Conservation (phyloP, 92 coral and sea anemone genomes). For the Heliopora coerulea region DNA sequence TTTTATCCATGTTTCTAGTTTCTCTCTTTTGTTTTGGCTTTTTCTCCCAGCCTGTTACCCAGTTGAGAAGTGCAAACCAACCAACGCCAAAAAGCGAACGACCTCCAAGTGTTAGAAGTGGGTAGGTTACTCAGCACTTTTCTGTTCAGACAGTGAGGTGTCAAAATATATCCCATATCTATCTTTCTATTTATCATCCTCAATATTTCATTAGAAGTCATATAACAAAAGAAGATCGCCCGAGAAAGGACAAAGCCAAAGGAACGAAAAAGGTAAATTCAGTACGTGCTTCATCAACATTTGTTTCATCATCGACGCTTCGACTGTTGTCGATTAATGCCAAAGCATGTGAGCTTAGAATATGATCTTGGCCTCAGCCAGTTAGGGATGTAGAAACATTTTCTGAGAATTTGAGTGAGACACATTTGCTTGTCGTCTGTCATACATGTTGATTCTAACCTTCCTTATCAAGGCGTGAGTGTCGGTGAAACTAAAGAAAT, state of each 20-base stretch:
- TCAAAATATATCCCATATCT: too few species aligned
- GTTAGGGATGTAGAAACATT: too few species aligned
- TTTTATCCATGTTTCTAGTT: neutral
- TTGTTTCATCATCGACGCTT: neutral
- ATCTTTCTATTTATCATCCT: too few species aligned
- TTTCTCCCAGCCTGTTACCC: neutral
- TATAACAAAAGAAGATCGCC: constrained; percentile 83
- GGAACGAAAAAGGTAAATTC: constrained; percentile 63
- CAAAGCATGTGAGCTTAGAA: too few species aligned
- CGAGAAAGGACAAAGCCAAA: constrained; percentile 82
- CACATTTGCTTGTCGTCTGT: too few species aligned
- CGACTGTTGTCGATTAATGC: neutral
- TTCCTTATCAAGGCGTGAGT: too few species aligned
- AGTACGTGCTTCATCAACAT: neutral
- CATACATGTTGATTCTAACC: too few species aligned
- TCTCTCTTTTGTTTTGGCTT: neutral
- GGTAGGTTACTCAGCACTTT: constrained; percentile 53
- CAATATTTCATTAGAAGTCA: constrained; percentile 59
- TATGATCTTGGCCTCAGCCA: too few species aligned
- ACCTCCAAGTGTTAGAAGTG: constrained; percentile 96
- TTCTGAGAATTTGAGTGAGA: too few species aligned
- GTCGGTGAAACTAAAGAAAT: too few species aligned
- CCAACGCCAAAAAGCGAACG: constrained; percentile 44
- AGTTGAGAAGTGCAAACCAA: constrained; percentile 9
- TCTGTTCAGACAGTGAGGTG: too few species aligned